These are phyloP conservation scores for Napeogenes sylphis DNA, from an alignment of 2,888 invertebrate species.

Conservation along the genomic window DNA sequence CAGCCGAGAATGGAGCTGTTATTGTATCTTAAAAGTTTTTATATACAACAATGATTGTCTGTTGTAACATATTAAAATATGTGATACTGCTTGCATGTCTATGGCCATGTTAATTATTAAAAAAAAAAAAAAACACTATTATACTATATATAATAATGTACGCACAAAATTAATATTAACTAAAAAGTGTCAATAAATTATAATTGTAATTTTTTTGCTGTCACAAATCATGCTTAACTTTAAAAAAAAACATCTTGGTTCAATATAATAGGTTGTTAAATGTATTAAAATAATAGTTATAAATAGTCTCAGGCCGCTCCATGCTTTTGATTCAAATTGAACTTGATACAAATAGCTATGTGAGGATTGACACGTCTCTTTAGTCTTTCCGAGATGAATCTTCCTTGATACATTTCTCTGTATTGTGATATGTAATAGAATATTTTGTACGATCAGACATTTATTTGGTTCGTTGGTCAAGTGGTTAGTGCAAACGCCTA, in stretches of 20 bases:
- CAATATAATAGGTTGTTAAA: no score
- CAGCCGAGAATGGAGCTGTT: constrained; percentile 45
- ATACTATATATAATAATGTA: no score
- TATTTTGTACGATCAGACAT: no score
- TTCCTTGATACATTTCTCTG: neutral
- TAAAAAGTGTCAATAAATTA: no score
- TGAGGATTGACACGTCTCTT: constrained; percentile 1
- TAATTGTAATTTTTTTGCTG: no score
- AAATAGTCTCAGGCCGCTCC: neutral
- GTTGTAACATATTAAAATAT: neutral
- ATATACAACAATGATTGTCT: neutral
- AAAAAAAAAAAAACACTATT: neutral
- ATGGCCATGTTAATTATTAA: neutral
- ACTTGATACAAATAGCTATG: neutral
- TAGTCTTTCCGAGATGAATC: neutral
- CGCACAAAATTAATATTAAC: no score
- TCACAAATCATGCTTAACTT: no score
- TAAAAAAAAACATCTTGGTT: no score
- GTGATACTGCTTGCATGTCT: neutral
- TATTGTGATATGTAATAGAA: neutral
- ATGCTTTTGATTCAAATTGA: constrained; percentile 4
- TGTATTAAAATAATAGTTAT: no score
- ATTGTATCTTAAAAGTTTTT: constrained; percentile 19
- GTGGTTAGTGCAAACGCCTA: no score
- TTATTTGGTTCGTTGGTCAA: no score